Conservation (phyloP, 1,140 invertebrate genomes). For the Chlorops oryzae region DNA sequence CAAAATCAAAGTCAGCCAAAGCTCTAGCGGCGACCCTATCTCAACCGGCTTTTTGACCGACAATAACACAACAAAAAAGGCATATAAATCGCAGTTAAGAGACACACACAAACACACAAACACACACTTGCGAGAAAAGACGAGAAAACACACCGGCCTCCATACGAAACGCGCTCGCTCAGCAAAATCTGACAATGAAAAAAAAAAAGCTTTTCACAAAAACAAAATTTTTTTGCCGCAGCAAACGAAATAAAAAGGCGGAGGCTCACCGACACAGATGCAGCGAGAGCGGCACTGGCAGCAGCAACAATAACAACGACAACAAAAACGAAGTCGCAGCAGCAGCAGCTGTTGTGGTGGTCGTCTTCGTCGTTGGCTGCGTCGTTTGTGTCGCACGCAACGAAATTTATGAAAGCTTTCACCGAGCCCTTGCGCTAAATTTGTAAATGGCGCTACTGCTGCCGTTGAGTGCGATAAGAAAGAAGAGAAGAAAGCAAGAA, state of each 20-base stretch:
- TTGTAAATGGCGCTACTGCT: conserved; percentile 10
- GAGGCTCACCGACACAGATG: conserved; percentile 26
- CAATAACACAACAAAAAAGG: not conserved
- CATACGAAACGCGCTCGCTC: too few species aligned
- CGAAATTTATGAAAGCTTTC: conserved; percentile 14
- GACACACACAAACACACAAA: too few species aligned
- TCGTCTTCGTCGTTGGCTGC: conserved; percentile 16
- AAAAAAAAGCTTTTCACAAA: too few species aligned
- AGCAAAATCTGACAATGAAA: too few species aligned
- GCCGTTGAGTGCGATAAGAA: conserved; percentile 6
- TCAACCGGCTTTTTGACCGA: conserved; percentile 32
- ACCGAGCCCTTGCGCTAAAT: conserved; percentile 17
- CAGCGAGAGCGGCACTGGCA: conserved; percentile 2
- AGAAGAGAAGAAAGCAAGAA: too few species aligned
- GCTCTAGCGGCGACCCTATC: conserved; percentile 40
- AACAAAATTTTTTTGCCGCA: not conserved
- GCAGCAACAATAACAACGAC: not conserved
- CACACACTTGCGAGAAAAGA: too few species aligned
- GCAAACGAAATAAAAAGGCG: conserved; percentile 7
- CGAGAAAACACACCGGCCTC: too few species aligned
- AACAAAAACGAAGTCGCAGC: too few species aligned
- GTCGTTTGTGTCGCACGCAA: too few species aligned
- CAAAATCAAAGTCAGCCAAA: too few species aligned
- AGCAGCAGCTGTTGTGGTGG: conserved; percentile 17
- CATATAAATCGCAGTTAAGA: too few species aligned